Evolutionary conservation across 2,888 invertebrate genomes (phyloP).

Genomic region (Vesta saturnalis): DNA sequence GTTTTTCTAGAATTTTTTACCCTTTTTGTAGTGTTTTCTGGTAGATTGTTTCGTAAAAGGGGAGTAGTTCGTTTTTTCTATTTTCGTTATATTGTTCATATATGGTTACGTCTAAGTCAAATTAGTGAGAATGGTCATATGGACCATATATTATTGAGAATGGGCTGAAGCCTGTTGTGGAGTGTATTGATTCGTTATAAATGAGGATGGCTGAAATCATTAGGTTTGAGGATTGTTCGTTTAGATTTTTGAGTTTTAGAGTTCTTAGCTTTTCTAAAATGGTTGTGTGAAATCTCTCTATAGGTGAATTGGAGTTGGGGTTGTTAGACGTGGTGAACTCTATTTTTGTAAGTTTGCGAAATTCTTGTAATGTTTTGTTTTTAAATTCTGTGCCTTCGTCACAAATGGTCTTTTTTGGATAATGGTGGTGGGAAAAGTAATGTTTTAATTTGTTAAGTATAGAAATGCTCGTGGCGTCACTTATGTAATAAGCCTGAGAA

Average conservation of each 20-base stretch:
- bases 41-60: neutral
- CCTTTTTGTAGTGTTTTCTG: constrained; percentile 7
- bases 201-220: constrained; percentile 6
- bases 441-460: constrained; percentile 18
- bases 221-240: neutral
- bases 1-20: neutral
- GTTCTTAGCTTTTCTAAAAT: constrained; percentile 13
- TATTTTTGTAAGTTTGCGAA: constrained; percentile 8
- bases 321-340: constrained; percentile 13
- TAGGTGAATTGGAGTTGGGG: constrained; percentile 8
- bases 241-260: neutral
- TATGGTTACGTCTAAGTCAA: neutral
- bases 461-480: constrained; percentile 9
- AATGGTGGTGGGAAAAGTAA: constrained; percentile 6
- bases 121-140: neutral
- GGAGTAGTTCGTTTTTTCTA: neutral
- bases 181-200: constrained; percentile 14
- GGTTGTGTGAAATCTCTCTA: constrained; percentile 17
- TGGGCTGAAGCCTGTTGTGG: neutral
- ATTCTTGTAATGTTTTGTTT: constrained; percentile 15
- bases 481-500: constrained; percentile 4
- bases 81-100: constrained; percentile 6
- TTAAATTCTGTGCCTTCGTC: constrained; percentile 15
- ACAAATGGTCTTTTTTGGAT: neutral
- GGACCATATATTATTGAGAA: neutral